phyloP scores from a whole-genome alignment of 1,140 invertebrate genomes.

The Achroia grisella region DNA sequence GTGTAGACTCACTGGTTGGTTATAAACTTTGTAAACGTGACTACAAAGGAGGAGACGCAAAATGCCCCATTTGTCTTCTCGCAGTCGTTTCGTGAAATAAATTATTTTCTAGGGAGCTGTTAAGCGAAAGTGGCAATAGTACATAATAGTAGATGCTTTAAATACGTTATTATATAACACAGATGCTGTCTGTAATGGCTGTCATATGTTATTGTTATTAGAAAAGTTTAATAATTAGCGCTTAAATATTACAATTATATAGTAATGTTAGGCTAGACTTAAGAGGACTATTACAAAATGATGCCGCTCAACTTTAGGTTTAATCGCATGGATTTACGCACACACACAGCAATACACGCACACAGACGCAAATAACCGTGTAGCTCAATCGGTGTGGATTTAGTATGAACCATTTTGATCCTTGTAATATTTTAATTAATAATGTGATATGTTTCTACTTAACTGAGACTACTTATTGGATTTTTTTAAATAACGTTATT shows the following conservation, averaged over 20 bases:
- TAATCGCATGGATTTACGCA: too few relatives aligned
- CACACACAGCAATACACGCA: too few relatives aligned
- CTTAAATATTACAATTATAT: not conserved
- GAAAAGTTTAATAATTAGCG: not conserved
- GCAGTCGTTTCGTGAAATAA: slow-evolving; percentile 18
- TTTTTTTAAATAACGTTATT: too few relatives aligned
- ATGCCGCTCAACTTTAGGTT: too few relatives aligned
- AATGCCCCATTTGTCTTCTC: slow-evolving; percentile 13
- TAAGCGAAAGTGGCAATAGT: slow-evolving; percentile 12
- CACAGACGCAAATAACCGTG: too few relatives aligned
- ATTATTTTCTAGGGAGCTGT: slow-evolving; percentile 20
- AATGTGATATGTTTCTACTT: too few relatives aligned
- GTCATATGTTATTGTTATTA: not conserved
- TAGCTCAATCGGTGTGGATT: too few relatives aligned
- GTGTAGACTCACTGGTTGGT: not conserved
- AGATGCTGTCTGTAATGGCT: not conserved
- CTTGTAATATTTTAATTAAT: too few relatives aligned
- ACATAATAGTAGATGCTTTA: not conserved
- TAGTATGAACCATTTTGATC: too few relatives aligned
- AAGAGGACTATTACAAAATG: too few relatives aligned
- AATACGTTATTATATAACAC: not conserved
- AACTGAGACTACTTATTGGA: too few relatives aligned
- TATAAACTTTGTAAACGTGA: slow-evolving; percentile 3
- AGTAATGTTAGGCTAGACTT: too few relatives aligned
- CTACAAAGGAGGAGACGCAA: slow-evolving; percentile 5